phyloP scores from a whole-genome alignment of 2,797 vertebrate species.

The Pangasius larnaudii region DNA sequence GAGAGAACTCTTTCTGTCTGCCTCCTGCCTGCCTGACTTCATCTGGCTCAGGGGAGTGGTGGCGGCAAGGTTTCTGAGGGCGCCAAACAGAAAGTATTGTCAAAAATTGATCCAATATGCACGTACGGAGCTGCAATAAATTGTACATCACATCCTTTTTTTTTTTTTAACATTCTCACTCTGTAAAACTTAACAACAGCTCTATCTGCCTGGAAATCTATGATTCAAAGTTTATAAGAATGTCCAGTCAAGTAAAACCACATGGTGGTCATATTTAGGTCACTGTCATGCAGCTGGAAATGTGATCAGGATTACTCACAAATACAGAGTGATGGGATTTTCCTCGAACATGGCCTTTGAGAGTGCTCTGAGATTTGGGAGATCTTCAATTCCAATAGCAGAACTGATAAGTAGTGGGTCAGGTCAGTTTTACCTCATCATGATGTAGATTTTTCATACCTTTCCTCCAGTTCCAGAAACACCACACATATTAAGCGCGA shows the following conservation, averaged over 20 bases:
- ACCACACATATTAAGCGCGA: constrained; percentile 25
- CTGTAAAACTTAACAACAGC: neutral
- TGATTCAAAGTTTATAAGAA: constrained; percentile 16
- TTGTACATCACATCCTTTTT: neutral
- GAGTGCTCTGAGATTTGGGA: constrained; percentile 10
- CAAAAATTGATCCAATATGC: constrained; percentile 18
- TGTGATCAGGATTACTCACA: constrained; percentile 38
- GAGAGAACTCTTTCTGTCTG: constrained; percentile 73
- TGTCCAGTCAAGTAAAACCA: constrained; percentile 32
- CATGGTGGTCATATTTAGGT: constrained; percentile 29
- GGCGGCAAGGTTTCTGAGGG: constrained; percentile 36
- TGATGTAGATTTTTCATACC: constrained; percentile 29
- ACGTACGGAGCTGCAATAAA: neutral
- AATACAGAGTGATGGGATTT: constrained; percentile 20
- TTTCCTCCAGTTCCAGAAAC: constrained; percentile 35
- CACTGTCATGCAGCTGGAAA: constrained; percentile 40
- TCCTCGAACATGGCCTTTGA: constrained; percentile 14
- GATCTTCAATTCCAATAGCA: constrained; percentile 14
- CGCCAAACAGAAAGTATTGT: constrained; percentile 25
- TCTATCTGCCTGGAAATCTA: constrained; percentile 34
- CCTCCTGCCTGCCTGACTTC: constrained; percentile 47
- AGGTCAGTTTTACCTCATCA: constrained; percentile 41
- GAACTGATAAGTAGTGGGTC: constrained; percentile 25
- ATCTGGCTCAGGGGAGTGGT: constrained; percentile 39
- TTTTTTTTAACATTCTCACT: constrained; percentile 11